Percentiles rank a stretch among this genome's conserved stretches.
phyloP scores from a whole-genome alignment of 1,140 invertebrate genomes.

The Euschistus heros region DNA sequence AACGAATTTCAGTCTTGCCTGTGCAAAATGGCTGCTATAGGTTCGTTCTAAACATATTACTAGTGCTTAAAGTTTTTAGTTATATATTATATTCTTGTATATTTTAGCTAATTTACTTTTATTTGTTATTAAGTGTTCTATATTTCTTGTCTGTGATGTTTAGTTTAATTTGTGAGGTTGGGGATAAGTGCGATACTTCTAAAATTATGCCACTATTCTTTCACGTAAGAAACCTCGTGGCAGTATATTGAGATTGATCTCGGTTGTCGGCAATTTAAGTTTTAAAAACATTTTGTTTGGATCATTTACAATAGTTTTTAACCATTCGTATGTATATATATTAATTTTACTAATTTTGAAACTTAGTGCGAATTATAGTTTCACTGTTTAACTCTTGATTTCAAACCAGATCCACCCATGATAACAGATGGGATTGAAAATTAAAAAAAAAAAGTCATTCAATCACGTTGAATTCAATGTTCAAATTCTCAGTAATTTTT shows the following conservation, averaged over 20 bases:
- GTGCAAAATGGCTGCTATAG: conserved; percentile 24
- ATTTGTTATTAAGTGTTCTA: not conserved
- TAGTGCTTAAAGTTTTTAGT: not conserved
- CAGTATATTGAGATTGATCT: not conserved
- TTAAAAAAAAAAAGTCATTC: not conserved
- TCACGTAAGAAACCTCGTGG: conserved; percentile 17
- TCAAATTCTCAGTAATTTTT: not conserved
- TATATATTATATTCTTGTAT: not conserved
- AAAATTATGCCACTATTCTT: not conserved
- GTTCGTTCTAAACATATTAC: conserved; percentile 18
- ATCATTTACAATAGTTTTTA: no score
- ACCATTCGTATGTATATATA: no score
- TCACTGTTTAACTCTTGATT: not conserved
- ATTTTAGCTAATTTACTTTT: not conserved
- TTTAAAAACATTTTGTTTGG: no score
- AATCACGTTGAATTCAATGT: not conserved
- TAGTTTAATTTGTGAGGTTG: not conserved
- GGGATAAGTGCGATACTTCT: not conserved
- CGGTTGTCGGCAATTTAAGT: not conserved
- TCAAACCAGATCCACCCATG: conserved; percentile 4
- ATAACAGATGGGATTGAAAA: conserved; percentile 17
- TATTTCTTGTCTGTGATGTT: not conserved
- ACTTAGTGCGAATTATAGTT: not conserved
- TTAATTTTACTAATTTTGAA: no score
- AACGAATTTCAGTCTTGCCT: conserved; percentile 6